Evolutionary conservation across 2,888 invertebrate genomes (phyloP), one percentile per base, ranked within the genome.

Genomic region (Frankliniella intonsa): DNA sequence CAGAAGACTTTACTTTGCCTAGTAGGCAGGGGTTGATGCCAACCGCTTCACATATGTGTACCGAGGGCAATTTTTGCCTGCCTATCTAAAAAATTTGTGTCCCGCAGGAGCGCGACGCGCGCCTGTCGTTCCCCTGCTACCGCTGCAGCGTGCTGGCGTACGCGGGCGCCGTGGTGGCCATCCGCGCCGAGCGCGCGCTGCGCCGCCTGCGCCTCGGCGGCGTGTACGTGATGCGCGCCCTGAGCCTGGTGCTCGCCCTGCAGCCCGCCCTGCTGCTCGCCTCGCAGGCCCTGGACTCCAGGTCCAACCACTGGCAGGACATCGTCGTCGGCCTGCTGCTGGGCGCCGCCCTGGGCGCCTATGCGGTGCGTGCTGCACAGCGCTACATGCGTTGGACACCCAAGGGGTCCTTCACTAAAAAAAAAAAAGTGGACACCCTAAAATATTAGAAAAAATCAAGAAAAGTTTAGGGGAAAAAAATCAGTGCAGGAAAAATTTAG

Each of bases 81-180:
- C n/a, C n/a, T n/a, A n/a, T n/a, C n/a, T n/a, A n/a, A n/a, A n/a
- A n/a, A n/a, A n/a, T n/a, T 5, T 62, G 0, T 62, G 62, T 9
- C 69, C 11, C 69, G 55, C 69, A 69, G 69, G 69, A 69, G 11
- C 69, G 69, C 69, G n/a, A 69, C 69, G 69, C 69, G 19, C 69
- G 69, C 69, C 69, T 69, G 22, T 69, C 69, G 22, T 69, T 69
- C 69, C 69, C 69, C 69, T 22, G 69, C 69, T 22, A 69, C 69
- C 69, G 69, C 69, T 69, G 69, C 69, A 69, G 22, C 69, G 22
- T 69, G n/a, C 69, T 69, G 69, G 69, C 69, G n/a, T 69, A 22
- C 69, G n/a, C 69, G 22, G 69, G 69, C 69, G 69, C 11, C 9
- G 22, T 69, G 69, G 69, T 69, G 69, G 22, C 22, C 9, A 11